Evolutionary conservation across 1,140 invertebrate genomes (phyloP), one percentile per base, ranked within the genome.

Genomic region (Nephila pilipes): DNA sequence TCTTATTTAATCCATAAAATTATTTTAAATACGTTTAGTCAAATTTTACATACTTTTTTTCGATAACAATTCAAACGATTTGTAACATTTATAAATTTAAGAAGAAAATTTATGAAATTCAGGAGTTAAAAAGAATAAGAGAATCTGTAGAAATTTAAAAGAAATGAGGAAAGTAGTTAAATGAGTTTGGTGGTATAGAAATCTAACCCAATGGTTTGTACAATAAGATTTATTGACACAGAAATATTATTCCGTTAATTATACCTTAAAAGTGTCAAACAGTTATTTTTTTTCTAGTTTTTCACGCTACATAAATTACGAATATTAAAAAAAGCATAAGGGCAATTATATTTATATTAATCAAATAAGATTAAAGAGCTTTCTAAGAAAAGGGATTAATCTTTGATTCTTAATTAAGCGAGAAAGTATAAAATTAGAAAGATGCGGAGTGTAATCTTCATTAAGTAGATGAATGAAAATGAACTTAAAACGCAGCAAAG

Each of bases 271-370:
- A 75, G 36, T 75, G 14, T 36, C 29, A 75, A 75, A 75, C 69
- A 14, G 25, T 75, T 75, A 36, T 36, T 60, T 60, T 60, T 12
- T 16, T 36, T 3, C 4, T 36, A 32, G 29, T 36, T 75, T 29
- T 14, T 65, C 16, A 32, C 25, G 12, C 81, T 65, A 14, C 54
- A 29, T 55, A 83, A 83, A 55, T 83, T 83, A 83, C 55, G 38
- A 55, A 10, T 83, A 2, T 16, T 22, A 79, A 79, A 22, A 25
- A 32, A 32, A 79, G 14, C 46, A 10, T 29, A 10, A 55, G 25
- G 5, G 29, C 81, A 75, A 75, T 75, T 75, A 75, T 75, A 18
- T 75, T 75, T 75, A 75, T 75, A 75, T 75, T 75, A 75, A 75
- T 75, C 69, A 75, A 75, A 32, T 16, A 75, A 36, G 69, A 75